Conservation (phyloP, 2,797 vertebrate genomes). For the Tragelaphus oryx region DNA sequence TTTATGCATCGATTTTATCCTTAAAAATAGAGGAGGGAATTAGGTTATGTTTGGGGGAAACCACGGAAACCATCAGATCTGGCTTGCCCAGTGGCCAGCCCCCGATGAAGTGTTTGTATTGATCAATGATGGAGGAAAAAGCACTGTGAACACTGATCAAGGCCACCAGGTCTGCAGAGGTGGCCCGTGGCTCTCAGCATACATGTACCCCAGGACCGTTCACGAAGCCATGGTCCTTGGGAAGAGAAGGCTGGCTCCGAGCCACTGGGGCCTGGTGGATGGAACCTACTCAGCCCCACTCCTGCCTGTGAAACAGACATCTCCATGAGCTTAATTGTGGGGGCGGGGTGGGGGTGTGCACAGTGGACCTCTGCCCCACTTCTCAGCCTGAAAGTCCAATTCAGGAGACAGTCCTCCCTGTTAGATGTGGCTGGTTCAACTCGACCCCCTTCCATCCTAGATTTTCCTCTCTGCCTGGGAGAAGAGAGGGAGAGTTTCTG, state of each 20-base stretch:
- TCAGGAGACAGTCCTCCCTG: background rate
- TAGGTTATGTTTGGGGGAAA: background rate
- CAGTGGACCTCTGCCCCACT: background rate
- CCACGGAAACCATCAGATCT: background rate
- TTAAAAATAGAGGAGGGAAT: constrained; percentile 6
- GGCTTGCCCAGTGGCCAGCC: background rate
- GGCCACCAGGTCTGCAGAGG: background rate
- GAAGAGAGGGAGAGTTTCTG: background rate
- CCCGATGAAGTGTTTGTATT: accelerated
- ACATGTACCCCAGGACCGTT: constrained; percentile 25
- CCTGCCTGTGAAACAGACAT: background rate
- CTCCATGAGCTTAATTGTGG: background rate
- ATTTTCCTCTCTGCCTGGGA: background rate
- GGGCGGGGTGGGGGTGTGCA: background rate
- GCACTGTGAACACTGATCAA: background rate
- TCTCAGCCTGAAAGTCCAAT: background rate
- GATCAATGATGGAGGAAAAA: background rate
- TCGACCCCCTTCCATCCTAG: background rate
- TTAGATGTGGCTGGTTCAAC: background rate
- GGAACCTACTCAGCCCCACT: background rate
- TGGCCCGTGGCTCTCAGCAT: background rate
- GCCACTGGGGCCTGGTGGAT: constrained; percentile 33
- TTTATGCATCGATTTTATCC: constrained; percentile 28
- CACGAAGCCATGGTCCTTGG: background rate
- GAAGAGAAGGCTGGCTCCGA: constrained; percentile 41